Conservation (phyloP, 2,113 vertebrate genomes). For the Poicephalus meyeri region DNA sequence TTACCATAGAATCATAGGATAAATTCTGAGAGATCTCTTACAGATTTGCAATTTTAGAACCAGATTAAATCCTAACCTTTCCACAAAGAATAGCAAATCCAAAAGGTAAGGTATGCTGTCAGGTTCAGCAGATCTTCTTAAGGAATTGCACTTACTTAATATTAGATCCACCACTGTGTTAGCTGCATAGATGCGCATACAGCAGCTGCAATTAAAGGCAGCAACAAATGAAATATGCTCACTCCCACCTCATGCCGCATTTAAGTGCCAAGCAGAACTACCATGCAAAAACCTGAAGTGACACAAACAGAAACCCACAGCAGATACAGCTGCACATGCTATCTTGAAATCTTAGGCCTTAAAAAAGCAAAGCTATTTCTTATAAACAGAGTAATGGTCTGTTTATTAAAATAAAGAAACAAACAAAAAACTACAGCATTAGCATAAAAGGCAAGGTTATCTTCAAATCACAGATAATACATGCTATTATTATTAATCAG, state of each 20-base stretch:
- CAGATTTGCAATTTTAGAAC: neutral
- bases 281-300: neutral
- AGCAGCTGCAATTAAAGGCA: neutral
- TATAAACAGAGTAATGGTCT: neutral
- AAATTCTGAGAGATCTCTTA: neutral
- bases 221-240: neutral
- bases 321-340: neutral
- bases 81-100: neutral
- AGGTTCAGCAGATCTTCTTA: neutral
- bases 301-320: accelerated
- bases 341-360: neutral
- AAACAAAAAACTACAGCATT: neutral
- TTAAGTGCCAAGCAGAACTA: neutral
- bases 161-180: neutral
- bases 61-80: neutral
- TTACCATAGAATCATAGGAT: neutral
- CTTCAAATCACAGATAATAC: neutral
- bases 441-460: neutral
- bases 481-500: neutral
- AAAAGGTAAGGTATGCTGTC: neutral
- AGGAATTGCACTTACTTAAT: neutral
- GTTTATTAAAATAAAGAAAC: neutral
- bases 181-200: neutral
- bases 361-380: neutral
- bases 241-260: neutral